Evolutionary conservation across 1,140 invertebrate genomes (phyloP), one percentile per base, ranked within the genome.

Genomic region (Ooceraea biroi): DNA sequence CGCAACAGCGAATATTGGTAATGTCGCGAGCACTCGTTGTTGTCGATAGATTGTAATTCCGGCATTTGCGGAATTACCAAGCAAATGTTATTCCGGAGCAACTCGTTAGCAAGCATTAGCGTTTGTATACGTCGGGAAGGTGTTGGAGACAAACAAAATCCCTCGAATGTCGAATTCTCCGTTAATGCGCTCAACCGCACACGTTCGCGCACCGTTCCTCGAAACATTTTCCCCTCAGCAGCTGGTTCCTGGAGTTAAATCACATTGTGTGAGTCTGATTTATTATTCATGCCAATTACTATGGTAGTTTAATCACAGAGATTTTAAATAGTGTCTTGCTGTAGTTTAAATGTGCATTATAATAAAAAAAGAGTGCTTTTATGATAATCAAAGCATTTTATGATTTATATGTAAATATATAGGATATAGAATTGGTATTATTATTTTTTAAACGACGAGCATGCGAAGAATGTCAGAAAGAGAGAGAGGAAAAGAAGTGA

Each of bases 51-150:
- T 69, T 69, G 63, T 46, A 69, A 80, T 71, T 69, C 76, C 36
- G 8, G 36, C 69, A 52, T 69, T 80, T 80, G 50, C 36, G 65
- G 36, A 80, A 71, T 80, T 80, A 80, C 65, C 65, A 44, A 22
- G 66, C 76, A 57, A 80, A 80, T 71, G 50, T 36, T 80, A 71
- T 80, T 71, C 8, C 44, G 30, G 60, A 41, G 30, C 52, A 36
- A 80, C 65, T 80, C 65, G 52, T 80, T 80, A 80, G 76, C 76
- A 58, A 36, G 36, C 50, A 71, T 80, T 80, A 80, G 46, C 76
- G 52, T 57, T 36, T 69, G 50, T 80, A 22, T 69, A 69, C 76
- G 65, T 80, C 25, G 25, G 69, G 65, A 5, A 69, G 25, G 41
- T 36, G 65, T 69, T 22, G 50, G 65, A 22, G 25, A 69, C 65